phyloP scores from a whole-genome alignment of 1,140 invertebrate genomes.

The Saccostrea cuccullata region DNA sequence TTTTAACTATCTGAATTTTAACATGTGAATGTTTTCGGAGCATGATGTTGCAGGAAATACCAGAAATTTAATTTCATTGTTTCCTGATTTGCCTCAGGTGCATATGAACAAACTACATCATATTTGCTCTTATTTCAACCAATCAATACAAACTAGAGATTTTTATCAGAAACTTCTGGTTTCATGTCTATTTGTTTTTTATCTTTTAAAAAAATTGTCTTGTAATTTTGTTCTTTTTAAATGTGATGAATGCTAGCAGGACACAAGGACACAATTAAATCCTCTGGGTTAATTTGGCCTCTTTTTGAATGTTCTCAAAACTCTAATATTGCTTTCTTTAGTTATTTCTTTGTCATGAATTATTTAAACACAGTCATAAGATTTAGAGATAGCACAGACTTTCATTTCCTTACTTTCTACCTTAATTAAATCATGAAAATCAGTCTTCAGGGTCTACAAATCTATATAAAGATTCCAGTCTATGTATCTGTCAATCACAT shows the following conservation, averaged over 20 bases:
- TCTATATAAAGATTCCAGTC: background rate
- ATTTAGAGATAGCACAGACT: background rate
- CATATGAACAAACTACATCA: background rate
- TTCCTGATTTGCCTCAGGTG: slow-evolving; percentile 16
- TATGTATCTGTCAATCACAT: background rate
- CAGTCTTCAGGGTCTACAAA: background rate
- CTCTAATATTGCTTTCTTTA: background rate
- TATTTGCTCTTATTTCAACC: background rate
- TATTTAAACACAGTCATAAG: background rate
- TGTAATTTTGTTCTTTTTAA: too few species aligned
- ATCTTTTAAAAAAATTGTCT: background rate
- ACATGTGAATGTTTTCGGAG: too few species aligned
- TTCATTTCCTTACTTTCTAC: background rate
- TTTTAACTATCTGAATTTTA: background rate
- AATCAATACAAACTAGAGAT: background rate
- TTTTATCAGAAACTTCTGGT: background rate
- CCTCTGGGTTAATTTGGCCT: background rate
- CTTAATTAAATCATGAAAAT: background rate
- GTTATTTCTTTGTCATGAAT: background rate
- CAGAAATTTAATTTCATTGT: background rate
- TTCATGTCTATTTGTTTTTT: background rate
- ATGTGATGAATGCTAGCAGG: background rate
- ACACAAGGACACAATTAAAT: background rate
- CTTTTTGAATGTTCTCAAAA: background rate
- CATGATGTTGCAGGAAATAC: background rate